Conservation (phyloP, 2,113 vertebrate genomes). For the Machaerirhynchus nigripectus region DNA sequence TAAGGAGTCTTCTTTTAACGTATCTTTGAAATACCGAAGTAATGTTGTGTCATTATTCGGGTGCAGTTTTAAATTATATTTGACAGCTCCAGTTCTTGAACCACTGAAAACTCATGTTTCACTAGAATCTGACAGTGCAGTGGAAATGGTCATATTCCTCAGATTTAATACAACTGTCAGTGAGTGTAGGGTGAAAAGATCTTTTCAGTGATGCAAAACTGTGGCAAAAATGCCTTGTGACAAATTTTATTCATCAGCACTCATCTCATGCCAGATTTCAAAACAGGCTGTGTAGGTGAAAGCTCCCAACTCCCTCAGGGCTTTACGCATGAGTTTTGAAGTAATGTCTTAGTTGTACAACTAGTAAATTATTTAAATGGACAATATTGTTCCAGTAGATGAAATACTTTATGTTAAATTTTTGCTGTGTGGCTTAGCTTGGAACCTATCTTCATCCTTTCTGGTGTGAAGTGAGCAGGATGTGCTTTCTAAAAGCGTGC, state of each 20-base stretch:
- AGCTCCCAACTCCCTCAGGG: not conserved
- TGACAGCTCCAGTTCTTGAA: not conserved
- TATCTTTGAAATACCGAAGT: not conserved
- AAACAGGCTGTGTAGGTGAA: not conserved
- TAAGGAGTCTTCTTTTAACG: not conserved
- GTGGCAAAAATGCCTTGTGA: not conserved
- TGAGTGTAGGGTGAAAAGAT: not conserved
- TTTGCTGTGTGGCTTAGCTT: not conserved
- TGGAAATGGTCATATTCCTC: not conserved
- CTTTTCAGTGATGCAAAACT: not conserved
- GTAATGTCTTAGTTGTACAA: not conserved
- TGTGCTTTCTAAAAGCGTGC: not conserved
- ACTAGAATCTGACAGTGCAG: not conserved
- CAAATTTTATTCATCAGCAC: not conserved
- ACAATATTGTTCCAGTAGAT: not conserved
- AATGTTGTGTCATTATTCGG: not conserved
- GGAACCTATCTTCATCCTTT: not conserved
- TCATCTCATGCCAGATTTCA: not conserved
- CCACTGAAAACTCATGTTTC: not conserved
- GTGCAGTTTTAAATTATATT: not conserved
- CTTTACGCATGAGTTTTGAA: not conserved
- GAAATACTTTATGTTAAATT: fast-evolving
- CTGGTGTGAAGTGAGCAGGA: not conserved
- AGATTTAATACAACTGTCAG: not conserved
- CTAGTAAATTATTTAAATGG: not conserved